These are phyloP conservation scores for Ruditapes philippinarum DNA, from an alignment of 1,140 invertebrate genomes.

Conservation along the genomic window DNA sequence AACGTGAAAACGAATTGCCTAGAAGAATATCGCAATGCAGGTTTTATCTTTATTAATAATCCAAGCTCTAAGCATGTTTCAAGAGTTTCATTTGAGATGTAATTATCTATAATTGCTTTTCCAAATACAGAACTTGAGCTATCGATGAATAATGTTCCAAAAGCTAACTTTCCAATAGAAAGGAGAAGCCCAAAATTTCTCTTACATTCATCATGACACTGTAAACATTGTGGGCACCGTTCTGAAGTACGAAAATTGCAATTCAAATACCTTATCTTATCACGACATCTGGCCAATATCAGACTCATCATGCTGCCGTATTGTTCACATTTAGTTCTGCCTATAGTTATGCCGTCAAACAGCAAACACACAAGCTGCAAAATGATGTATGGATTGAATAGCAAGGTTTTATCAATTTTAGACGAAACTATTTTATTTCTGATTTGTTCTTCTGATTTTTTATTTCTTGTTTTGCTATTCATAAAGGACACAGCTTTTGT, in stretches of 20 bases:
- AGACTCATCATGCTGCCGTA: not conserved
- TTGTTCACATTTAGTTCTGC: not conserved
- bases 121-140: not conserved
- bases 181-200: not conserved
- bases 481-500: not conserved
- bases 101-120: not conserved
- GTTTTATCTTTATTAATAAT: not conserved
- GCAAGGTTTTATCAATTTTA: not conserved
- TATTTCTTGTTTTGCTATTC: not conserved
- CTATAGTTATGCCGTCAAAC: not conserved
- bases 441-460: not conserved
- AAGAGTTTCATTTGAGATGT: not conserved
- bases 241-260: not conserved
- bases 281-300: not conserved
- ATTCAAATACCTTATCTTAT: not conserved
- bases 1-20: not conserved
- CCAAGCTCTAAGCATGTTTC: not conserved
- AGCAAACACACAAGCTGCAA: not conserved
- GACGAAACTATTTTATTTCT: not conserved
- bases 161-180: not conserved
- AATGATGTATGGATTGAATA: not conserved
- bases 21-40: not conserved
- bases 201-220: not conserved
- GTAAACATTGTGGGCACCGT: not conserved
- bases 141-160: not conserved